Conservation (phyloP, 2,888 invertebrate genomes). For the Synergus japonicus region DNA sequence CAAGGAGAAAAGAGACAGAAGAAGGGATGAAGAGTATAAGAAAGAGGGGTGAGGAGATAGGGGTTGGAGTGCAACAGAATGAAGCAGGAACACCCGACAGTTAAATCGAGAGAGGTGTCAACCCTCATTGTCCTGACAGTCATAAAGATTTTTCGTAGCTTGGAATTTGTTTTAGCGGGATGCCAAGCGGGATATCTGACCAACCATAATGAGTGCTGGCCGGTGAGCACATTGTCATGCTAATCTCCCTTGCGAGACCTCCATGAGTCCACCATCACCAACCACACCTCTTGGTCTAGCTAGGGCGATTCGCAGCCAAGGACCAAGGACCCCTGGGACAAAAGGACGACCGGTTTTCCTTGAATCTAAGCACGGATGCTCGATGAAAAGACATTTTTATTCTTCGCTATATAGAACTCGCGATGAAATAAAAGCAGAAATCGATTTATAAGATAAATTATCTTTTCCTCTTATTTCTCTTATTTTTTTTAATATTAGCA, state of each 20-base stretch:
- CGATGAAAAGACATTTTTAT: conserved; percentile 61
- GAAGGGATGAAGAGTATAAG: conserved; percentile 36
- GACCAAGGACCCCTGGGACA: conserved; percentile 66
- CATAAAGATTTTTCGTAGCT: conserved; percentile 62
- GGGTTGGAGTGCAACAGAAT: conserved; percentile 45
- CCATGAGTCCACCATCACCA: conserved; percentile 47
- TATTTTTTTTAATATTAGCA: no score
- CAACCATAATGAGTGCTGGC: conserved; percentile 72
- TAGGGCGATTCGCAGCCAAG: conserved; percentile 59
- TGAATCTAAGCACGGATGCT: conserved; percentile 59
- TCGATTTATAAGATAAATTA: not conserved
- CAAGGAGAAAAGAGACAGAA: conserved; percentile 41
- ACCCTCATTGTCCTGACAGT: conserved; percentile 60
- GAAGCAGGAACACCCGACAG: conserved; percentile 43
- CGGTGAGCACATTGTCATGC: conserved; percentile 74
- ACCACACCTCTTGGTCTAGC: conserved; percentile 44
- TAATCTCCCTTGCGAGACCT: conserved; percentile 66
- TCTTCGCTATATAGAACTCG: conserved; percentile 48
- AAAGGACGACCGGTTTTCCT: conserved; percentile 72
- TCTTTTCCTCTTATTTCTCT: not conserved
- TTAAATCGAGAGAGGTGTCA: conserved; percentile 64
- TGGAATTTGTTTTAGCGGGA: conserved; percentile 65
- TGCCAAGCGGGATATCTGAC: conserved; percentile 59
- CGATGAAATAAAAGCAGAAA: conserved; percentile 26
- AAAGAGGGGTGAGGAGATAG: conserved; percentile 46